These are phyloP conservation scores for Elanus axillaris DNA, from an alignment of 2,113 vertebrate genomes.

Conservation along the genomic window DNA sequence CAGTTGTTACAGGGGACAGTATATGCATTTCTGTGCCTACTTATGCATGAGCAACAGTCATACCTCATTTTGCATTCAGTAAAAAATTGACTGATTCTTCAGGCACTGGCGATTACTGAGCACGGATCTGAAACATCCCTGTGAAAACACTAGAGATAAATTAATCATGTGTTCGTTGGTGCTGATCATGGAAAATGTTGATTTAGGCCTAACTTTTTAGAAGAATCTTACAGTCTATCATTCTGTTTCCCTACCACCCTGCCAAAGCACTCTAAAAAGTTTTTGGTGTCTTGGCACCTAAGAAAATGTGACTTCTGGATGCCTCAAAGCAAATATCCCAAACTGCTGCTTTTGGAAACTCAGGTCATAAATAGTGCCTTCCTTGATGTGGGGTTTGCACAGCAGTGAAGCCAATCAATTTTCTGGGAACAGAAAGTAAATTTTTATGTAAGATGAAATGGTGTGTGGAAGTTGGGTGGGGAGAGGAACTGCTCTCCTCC, in stretches of 20 bases:
- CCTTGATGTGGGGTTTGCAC: background rate
- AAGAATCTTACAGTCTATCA: background rate
- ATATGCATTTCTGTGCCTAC: background rate
- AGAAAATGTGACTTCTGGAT: background rate
- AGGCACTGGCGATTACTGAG: background rate
- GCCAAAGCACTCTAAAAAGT: background rate
- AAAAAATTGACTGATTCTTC: background rate
- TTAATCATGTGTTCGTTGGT: background rate
- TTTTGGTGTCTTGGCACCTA: background rate
- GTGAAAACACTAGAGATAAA: background rate
- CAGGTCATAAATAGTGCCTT: background rate
- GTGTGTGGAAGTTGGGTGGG: accelerated
- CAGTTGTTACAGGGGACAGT: background rate
- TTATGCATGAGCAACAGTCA: background rate
- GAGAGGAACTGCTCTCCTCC: background rate
- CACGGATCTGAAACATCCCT: background rate
- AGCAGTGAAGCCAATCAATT: background rate
- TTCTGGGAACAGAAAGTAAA: background rate
- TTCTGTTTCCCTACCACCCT: background rate
- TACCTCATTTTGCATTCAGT: background rate
- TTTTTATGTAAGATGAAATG: background rate
- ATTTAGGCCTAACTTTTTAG: background rate
- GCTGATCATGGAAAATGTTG: background rate
- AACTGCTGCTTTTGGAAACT: background rate
- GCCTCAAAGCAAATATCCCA: background rate